Conservation (phyloP, 2,888 invertebrate genomes). For the Hemithea aestivaria region DNA sequence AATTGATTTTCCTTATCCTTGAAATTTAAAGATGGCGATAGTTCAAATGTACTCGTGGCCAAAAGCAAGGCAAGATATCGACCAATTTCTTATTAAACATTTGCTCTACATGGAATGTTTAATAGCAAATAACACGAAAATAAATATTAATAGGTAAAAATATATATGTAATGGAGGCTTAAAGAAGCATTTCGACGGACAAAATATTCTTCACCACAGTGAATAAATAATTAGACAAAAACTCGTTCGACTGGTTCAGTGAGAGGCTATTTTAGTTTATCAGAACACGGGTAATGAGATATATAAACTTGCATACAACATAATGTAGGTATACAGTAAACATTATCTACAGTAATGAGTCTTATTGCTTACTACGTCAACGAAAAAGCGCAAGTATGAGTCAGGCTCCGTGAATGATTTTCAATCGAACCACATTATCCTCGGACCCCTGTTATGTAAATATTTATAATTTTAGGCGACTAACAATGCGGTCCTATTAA, state of each 20-base stretch:
- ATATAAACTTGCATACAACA: not conserved
- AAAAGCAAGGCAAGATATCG: not conserved
- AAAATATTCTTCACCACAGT: not conserved
- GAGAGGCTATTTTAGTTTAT: slow-evolving; percentile 4
- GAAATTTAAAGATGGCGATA: not conserved
- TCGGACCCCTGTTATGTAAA: no score
- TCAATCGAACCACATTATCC: no score
- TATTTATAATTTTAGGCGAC: no score
- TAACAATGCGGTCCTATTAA: no score
- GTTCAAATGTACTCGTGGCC: not conserved
- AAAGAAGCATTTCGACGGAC: slow-evolving; percentile 3
- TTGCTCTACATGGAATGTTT: slow-evolving; percentile 13
- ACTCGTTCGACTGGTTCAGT: slow-evolving; percentile 11
- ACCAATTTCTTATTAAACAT: not conserved
- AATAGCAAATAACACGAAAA: not conserved
- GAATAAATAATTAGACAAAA: slow-evolving; percentile 11
- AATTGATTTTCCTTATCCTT: no score
- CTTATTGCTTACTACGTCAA: no score
- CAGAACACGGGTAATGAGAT: not conserved
- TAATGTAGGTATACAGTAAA: no score
- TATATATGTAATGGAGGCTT: not conserved
- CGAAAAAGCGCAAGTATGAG: no score
- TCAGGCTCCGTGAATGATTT: no score
- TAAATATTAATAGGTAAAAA: not conserved
- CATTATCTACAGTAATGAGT: no score